These are phyloP conservation scores for Anolis apletophallus DNA, from an alignment of 2,797 vertebrate genomes.

Conservation along the genomic window DNA sequence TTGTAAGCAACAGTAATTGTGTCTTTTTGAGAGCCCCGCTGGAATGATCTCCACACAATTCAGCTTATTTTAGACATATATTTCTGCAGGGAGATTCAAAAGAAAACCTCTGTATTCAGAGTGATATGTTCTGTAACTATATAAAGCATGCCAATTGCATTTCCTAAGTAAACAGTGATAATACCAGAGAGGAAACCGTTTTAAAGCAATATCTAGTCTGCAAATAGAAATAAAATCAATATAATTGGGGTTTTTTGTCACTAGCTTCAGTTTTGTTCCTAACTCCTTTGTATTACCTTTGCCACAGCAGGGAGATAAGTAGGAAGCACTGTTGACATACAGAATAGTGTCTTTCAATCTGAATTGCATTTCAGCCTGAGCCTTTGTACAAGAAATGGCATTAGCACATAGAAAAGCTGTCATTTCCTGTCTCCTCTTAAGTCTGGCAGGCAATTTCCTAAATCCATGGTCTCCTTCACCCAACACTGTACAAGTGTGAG, in stretches of 20 bases:
- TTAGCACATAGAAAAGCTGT: constrained; percentile 22
- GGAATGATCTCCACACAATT: neutral
- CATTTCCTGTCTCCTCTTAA: constrained; percentile 38
- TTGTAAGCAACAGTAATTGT: neutral
- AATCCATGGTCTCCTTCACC: constrained; percentile 26
- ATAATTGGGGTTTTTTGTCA: neutral
- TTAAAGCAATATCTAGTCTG: neutral
- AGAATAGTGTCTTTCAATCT: constrained; percentile 40
- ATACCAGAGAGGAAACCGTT: neutral
- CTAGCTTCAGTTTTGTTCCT: neutral
- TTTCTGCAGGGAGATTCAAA: neutral
- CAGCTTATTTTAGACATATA: neutral
- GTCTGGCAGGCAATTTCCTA: constrained; percentile 34
- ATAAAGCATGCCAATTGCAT: neutral
- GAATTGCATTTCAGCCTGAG: constrained; percentile 6
- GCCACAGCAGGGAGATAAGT: constrained; percentile 5
- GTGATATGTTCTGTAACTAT: neutral
- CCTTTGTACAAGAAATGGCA: constrained; percentile 36
- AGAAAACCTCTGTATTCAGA: neutral
- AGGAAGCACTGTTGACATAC: constrained; percentile 28
- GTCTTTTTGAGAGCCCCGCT: neutral
- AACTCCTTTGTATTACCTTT: constrained; percentile 20
- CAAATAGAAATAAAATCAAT: neutral
- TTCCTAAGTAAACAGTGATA: neutral
- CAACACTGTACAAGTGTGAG: constrained; percentile 15